Percentiles rank a stretch among this genome's conserved stretches.
These are phyloP conservation scores for Halcyon chelicuti DNA, from an alignment of 2,797 vertebrate species.

Conservation along the genomic window DNA sequence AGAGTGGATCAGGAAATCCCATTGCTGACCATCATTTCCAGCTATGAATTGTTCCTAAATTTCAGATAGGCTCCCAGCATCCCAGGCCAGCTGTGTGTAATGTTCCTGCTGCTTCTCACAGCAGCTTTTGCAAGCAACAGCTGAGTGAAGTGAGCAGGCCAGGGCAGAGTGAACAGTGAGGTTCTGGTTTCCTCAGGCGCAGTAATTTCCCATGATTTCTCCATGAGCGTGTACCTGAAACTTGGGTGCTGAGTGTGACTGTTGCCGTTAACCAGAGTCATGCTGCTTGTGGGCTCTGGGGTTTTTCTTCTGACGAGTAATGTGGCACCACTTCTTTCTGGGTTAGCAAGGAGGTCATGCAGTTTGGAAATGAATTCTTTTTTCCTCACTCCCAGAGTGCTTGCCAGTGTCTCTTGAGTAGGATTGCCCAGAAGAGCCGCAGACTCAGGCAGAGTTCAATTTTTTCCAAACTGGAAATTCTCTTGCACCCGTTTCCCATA, in stretches of 20 bases:
- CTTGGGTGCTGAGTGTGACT: not conserved
- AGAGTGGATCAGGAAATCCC: not conserved
- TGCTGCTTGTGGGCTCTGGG: not conserved
- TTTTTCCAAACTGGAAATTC: not conserved
- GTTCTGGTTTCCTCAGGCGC: not conserved
- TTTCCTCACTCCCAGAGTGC: not conserved
- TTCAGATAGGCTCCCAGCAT: not conserved
- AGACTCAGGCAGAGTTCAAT: not conserved
- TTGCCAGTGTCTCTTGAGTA: not conserved
- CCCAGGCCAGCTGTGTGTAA: not conserved
- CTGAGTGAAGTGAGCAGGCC: not conserved
- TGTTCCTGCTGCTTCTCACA: not conserved
- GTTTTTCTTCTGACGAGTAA: not conserved
- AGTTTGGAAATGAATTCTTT: not conserved
- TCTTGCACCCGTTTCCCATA: not conserved
- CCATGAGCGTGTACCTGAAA: fast-evolving
- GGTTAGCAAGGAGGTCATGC: not conserved
- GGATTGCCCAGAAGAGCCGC: not conserved
- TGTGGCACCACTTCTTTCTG: fast-evolving
- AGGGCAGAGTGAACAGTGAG: not conserved
- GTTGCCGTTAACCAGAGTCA: not conserved
- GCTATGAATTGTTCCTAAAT: not conserved
- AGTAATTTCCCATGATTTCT: not conserved
- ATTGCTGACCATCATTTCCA: not conserved
- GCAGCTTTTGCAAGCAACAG: not conserved